phyloP scores from a whole-genome alignment of 2,888 invertebrate genomes.

The Andricus quercusramuli region DNA sequence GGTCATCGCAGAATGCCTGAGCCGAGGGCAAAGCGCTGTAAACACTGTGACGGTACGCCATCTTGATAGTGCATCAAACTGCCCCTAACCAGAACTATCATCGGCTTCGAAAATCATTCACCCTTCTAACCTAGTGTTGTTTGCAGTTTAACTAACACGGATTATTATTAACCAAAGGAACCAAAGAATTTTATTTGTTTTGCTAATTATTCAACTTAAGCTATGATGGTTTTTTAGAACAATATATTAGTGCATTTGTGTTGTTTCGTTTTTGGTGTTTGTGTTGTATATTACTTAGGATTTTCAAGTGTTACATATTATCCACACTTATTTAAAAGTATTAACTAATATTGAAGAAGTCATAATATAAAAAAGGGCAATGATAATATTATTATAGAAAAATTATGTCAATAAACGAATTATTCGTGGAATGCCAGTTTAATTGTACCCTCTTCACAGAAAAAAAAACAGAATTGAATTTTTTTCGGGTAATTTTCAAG shows the following conservation, averaged over 20 bases:
- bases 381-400: neutral
- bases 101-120: conserved; percentile 13
- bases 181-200: conserved; percentile 19
- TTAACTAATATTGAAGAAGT: neutral
- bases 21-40: conserved; percentile 95
- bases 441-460: neutral
- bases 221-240: neutral
- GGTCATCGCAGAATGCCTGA: conserved; percentile 81
- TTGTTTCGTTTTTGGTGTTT: conserved; percentile 33
- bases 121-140: conserved; percentile 29
- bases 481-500: too few species aligned
- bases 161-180: conserved; percentile 53
- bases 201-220: neutral
- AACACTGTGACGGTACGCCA: conserved; percentile 91
- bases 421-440: neutral
- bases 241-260: conserved; percentile 31
- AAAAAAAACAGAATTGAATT: too few species aligned
- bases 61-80: conserved; percentile 42
- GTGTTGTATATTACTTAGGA: neutral
- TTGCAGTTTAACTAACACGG: conserved; percentile 51
- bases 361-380: neutral
- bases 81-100: conserved; percentile 18
- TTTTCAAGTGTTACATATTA: conserved; percentile 10
- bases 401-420: neutral
- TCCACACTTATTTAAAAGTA: neutral